phyloP scores from a whole-genome alignment of 2,797 vertebrate species.

The Haliaeetus albicilla region DNA sequence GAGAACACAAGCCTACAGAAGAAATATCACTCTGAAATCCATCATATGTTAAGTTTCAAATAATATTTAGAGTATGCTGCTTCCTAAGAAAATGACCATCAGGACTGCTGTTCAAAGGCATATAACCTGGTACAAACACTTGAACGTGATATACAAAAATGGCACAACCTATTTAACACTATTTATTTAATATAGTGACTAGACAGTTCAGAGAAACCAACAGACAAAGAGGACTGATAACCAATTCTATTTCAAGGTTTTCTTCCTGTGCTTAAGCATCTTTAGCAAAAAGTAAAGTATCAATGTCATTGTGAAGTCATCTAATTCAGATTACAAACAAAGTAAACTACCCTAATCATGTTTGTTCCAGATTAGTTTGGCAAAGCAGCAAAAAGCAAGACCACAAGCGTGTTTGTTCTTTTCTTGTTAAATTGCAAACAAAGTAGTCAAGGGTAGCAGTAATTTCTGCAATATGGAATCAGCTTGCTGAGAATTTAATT shows the following conservation, averaged over 20 bases:
- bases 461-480: constrained; percentile 7
- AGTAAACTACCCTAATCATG: neutral
- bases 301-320: neutral
- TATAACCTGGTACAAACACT: neutral
- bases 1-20: neutral
- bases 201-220: neutral
- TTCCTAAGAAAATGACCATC: neutral
- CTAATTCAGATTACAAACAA: constrained; percentile 12
- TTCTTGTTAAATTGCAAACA: constrained; percentile 15
- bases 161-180: neutral
- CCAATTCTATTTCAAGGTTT: neutral
- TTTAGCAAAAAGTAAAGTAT: neutral
- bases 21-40: neutral
- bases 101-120: neutral
- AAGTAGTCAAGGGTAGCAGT: constrained; percentile 4
- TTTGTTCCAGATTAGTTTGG: constrained; percentile 25
- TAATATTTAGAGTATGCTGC: neutral
- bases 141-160: neutral
- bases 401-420: neutral
- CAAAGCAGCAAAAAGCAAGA: neutral
- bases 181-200: neutral
- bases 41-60: neutral
- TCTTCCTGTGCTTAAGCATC: neutral
- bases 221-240: neutral
- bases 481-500: constrained; percentile 37